Evolutionary conservation across 2,113 vertebrate species (phyloP), one percentile per base, ranked within the genome.

Genomic region (Amazona vittata): DNA sequence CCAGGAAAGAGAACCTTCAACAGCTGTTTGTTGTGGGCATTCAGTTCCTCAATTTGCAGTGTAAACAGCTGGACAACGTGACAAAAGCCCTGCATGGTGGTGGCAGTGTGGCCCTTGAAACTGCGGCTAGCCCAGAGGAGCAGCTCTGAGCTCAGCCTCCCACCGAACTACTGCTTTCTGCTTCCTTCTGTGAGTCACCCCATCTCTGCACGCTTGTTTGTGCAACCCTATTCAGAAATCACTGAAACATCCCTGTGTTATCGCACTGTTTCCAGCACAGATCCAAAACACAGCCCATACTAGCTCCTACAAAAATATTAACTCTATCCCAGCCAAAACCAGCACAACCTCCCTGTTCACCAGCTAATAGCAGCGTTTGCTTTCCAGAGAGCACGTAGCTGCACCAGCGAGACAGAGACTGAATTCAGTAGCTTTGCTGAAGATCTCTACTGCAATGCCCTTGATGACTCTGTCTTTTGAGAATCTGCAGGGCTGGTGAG

Each of bases 381-480:
- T 75, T 96, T 96, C 14, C 96, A 97, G 94, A 87, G 91, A 35
- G 88, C 96, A n/a, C 83, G 15, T 35, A 96, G 89, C 87, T 95
- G 59, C 94, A 74, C 78, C 93, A 95, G 78, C 2, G 89, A 95
- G 75, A 79, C 44, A 0, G 88, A 92, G 68, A 96, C 91, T 0
- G 87, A 95, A 84, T 33, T 65, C 2, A 12, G n/a, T 68, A 96
- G 93, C 79, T 84, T 94, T 3, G 2, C 68, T 5, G 93, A 92
- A 14, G 77, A 62, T 1, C 5, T 84, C 46, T 50, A 9, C 91
- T 76, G 63, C 80, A 75, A 22, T 0, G 4, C 28, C 75, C 86
- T 94, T 0, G 50, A 97, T 0, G 70, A 92, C 41, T 71, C 81
- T 4, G 79, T 96, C 41, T 93, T 96, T 93, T 97, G 83, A 95